Evolutionary conservation across 30 jellyfish, hydroid and myxozoan species (phyloP), one percentile per base, ranked within the genome.

Genomic region (Sanderia malayensis): DNA sequence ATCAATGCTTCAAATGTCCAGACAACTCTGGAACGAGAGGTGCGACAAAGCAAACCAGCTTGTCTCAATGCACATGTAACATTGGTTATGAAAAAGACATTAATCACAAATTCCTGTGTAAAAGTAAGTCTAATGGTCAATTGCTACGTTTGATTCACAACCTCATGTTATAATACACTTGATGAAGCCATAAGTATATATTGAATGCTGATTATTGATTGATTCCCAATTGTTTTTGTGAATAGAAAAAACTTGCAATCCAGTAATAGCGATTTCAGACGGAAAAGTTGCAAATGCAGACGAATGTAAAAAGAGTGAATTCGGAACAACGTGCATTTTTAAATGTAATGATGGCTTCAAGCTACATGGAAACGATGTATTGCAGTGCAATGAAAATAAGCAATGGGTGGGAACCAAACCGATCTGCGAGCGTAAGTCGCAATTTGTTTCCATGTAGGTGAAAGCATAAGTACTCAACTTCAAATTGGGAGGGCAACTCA

Each of bases 1-100:
- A 34, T 21, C 76, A 64, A 7, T 87, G 96, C 60, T 63, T 76
- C 7, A 73, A 73, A 31, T 87, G 96, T 57, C 96, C 96, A 7
- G 81, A 20, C 25, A 87, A 87, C 58, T 81, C 96, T 23, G 89
- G 75, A 0, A 87, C 96, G 19, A 37, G 17, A 10, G 60, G 79
- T 20, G 19, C 17, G 28, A 64, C 74, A 15, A 77, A 88, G 28
- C 44, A 27, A 31, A 30, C 44, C 62, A 2, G 46, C n/a, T 4
- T 52, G 21, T 13, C 72, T 4, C 87, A 80, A 30, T 87, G 96
- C 58, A 15, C 11, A 17, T 87, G 96, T 63, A 71, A 71, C 37
- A 19, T 26, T 62, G 96, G 96, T 37, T 87, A 71, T 60, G 46
- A 32, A 17, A 77, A 87, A 28, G 44, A 67, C 33, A 86, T 93